Evolutionary conservation across 2,888 invertebrate species (phyloP).

Genomic region (Xylota sylvarum): DNA sequence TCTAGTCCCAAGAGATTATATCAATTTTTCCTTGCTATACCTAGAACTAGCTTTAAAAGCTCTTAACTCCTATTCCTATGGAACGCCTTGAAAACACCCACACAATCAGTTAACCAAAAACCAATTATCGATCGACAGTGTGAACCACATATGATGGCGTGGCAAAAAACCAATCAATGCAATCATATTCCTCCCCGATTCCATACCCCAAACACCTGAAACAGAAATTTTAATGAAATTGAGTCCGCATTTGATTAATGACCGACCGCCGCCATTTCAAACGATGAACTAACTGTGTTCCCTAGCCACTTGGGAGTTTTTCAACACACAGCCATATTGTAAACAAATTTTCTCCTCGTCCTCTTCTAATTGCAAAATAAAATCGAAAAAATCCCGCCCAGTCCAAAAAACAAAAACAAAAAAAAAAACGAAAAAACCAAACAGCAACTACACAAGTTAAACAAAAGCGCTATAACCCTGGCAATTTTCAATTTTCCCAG

Average conservation of each 20-base stretch:
- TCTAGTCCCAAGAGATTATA: no score
- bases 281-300: constrained; percentile 43
- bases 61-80: no score
- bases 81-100: not conserved
- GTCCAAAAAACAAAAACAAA: not conserved
- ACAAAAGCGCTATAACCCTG: constrained; percentile 49
- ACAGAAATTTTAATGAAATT: constrained; percentile 48
- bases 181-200: not conserved
- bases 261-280: constrained; percentile 37
- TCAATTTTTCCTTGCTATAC: no score
- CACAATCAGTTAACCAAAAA: not conserved
- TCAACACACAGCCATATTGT: constrained; percentile 24
- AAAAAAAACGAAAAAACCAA: constrained; percentile 13
- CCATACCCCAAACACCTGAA: constrained; percentile 18
- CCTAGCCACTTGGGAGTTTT: not conserved
- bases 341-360: constrained; percentile 51
- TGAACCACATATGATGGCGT: constrained; percentile 29
- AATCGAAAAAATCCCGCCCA: not conserved
- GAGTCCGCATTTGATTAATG: constrained; percentile 67
- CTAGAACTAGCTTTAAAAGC: no score
- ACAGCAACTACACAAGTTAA: constrained; percentile 62
- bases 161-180: constrained; percentile 13
- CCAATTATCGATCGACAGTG: constrained; percentile 9
- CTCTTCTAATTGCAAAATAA: constrained; percentile 62
- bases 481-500: constrained; percentile 68